Base-by-base conservation (phyloP, 2,113 vertebrate species). In the Dipodomys stephensi region DNA sequence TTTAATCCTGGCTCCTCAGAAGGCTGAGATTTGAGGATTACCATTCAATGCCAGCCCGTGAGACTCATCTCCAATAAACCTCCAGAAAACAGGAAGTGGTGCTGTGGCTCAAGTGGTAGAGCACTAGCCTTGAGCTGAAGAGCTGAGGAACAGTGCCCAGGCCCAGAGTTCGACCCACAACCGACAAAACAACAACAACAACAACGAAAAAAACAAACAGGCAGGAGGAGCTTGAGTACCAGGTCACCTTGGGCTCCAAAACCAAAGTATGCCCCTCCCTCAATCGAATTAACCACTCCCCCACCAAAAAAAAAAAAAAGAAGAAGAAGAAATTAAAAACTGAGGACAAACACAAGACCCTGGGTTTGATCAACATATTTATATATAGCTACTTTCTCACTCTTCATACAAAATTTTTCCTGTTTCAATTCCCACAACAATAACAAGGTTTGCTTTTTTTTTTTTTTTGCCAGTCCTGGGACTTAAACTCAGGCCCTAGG, bases 361-460 rank as follows among this genome's bases (percentile, higher is more conserved):
- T 53, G 1, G 2, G 67, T 69, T 35, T 30, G 19, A n/a, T 7
- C 8, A 49, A 49, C 12, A 49, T 39, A 39, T 39, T 39, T 39
- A 49, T 49, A 12, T 49, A 49, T 49, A 49, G 30, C 12, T 53
- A 74, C 20, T 69, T 93, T 64, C 68, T 79, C 27, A 32, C 80
- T 90, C 16, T 64, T 60, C n/a, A 11, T 12, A 49, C 27, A 80
- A 68, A 88, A 15, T 68, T 64, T 69, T n/a, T n/a, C 64, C 53
- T 79, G 30, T 20, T 87, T 20, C 27, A 65, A 46, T 20, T 76
- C 60, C 69, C 53, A 25, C 35, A 94, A 32, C 27, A 44, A 62
- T 77, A 82, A 71, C 46, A 22, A 9, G 57, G 83, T 78, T 78
- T 85, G 53, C 15, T 82, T 91, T 87, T 90, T 49, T 25, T 65